Evolutionary conservation across 2,797 vertebrate genomes (phyloP).

Genomic region (Scomberomorus guttatus): DNA sequence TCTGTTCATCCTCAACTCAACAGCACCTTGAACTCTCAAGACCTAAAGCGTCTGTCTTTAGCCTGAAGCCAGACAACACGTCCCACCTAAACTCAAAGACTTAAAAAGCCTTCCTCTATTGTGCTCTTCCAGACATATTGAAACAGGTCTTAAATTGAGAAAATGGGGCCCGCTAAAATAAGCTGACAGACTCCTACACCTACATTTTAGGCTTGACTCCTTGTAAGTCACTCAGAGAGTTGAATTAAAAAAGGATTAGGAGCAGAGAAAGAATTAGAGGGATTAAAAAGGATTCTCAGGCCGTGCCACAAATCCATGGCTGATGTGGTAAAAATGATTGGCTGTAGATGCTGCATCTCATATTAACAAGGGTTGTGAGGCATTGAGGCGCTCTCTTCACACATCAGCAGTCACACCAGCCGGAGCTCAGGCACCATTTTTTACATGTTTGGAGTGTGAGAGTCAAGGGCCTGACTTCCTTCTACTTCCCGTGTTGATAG

Average conservation of each 20-base stretch:
- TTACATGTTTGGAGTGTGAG: constrained; percentile 44
- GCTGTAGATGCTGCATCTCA: constrained; percentile 57
- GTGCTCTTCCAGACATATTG: constrained; percentile 41
- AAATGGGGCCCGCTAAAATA: constrained; percentile 41
- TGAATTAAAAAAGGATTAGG: constrained; percentile 77
- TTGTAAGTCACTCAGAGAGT: constrained; percentile 65
- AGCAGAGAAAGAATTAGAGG: constrained; percentile 63
- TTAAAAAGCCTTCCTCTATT: constrained; percentile 6
- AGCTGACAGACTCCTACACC: constrained; percentile 44
- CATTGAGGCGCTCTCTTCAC: constrained; percentile 44
- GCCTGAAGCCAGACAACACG: constrained; percentile 32
- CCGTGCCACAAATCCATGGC: constrained; percentile 63
- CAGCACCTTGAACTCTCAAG: constrained; percentile 20
- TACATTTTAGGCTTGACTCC: constrained; percentile 52
- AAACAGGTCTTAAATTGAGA: constrained; percentile 43
- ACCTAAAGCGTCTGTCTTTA: constrained; percentile 12
- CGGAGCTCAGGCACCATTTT: constrained; percentile 49
- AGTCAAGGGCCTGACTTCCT: constrained; percentile 22
- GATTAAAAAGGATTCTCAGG: constrained; percentile 69
- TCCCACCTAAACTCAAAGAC: constrained; percentile 27
- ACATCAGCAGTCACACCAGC: constrained; percentile 44
- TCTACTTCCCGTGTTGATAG: constrained; percentile 24
- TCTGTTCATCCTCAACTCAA: constrained; percentile 9
- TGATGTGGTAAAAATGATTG: constrained; percentile 62
- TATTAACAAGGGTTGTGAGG: constrained; percentile 55